Evolutionary conservation across 53 echinoderm and acorn worm genomes (phyloP), one percentile per base, ranked within the genome.

Genomic region (Paracentrotus lividus): DNA sequence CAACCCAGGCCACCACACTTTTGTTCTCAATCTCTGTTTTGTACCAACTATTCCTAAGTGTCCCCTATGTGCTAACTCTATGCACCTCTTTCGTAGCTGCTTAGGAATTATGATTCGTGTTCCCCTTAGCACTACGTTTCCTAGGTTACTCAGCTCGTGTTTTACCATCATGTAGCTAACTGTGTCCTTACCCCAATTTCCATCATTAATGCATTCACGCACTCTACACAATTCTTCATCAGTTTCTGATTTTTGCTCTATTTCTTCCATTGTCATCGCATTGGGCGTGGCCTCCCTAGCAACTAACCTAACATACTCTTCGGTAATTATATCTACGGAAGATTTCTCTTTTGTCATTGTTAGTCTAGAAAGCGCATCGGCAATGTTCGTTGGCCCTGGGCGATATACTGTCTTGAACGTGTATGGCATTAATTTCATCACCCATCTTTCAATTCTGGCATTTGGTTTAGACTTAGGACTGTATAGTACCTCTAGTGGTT

Each of bases 21-120:
- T 97, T 44, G 93, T 95, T 69, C 93, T 66, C 16, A 94, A 49
- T 8, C 40, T 93, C 56, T 96, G 95, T 31, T 96, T 95, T 23
- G 94, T 95, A n/a, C 94, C 90, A 21, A 93, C 93, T 21, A 95
- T 56, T 16, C 96, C 96, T n/a, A 93, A 59, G 85, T 94, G 94
- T 23, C 95, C 68, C 49, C 92, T 87, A 47, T 92, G 92, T 10
- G 92, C 86, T 54, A 94, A 42, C 0, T 64, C 10, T 0, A 86
- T 33, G 18, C 88, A 52, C 27, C 45, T 44, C 27, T 64, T 24
- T 86, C 95, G 60, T 12, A 89, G 61, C 8, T 42, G 88, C 32
- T 77, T 32, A 26, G 84, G 95, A 52, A 96, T 94, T 13, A 93
- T 76, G 8, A 96, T 54, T 38, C 96, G 67, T 53, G 55, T 94